phyloP scores from a whole-genome alignment of 1,140 invertebrate genomes.

The Aphaenogaster ashmeadi region DNA sequence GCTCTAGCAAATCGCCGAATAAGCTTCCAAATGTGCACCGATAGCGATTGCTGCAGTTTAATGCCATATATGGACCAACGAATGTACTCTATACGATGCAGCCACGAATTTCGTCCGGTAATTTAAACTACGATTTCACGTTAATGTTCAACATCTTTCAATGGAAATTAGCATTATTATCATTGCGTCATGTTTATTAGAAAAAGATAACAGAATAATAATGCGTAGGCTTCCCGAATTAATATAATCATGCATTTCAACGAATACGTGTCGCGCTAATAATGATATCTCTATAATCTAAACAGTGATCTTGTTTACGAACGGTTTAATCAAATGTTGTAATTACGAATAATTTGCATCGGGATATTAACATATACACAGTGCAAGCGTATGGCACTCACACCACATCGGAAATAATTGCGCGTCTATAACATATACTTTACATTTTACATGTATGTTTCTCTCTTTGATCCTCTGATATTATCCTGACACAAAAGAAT shows the following conservation, averaged over 20 bases:
- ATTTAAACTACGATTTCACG: background rate
- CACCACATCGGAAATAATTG: slow-evolving; percentile 11
- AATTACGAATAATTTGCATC: slow-evolving; percentile 56
- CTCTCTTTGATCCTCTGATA: slow-evolving; percentile 10
- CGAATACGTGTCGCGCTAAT: slow-evolving; percentile 44
- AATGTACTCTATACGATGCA: background rate
- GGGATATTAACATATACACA: slow-evolving; percentile 33
- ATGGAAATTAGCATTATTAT: slow-evolving; percentile 20
- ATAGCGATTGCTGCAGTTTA: slow-evolving; percentile 29
- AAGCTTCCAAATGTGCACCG: slow-evolving; percentile 21
- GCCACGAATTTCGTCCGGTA: background rate
- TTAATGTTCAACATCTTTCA: slow-evolving; percentile 20
- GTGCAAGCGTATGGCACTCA: background rate
- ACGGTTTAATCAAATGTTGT: slow-evolving; percentile 59
- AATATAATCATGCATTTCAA: slow-evolving; percentile 51
- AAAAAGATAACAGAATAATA: slow-evolving; percentile 27
- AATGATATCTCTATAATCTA: slow-evolving; percentile 54
- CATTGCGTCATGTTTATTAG: background rate
- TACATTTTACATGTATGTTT: background rate
- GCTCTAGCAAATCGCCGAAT: slow-evolving; percentile 39
- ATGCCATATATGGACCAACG: background rate
- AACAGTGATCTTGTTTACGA: slow-evolving; percentile 52
- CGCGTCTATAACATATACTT: background rate
- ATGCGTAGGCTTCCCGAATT: slow-evolving; percentile 13
- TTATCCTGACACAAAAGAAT: background rate